Evolutionary conservation across 1,140 invertebrate species (phyloP), one percentile per base, ranked within the genome.

Genomic region (Holotrichia oblita): DNA sequence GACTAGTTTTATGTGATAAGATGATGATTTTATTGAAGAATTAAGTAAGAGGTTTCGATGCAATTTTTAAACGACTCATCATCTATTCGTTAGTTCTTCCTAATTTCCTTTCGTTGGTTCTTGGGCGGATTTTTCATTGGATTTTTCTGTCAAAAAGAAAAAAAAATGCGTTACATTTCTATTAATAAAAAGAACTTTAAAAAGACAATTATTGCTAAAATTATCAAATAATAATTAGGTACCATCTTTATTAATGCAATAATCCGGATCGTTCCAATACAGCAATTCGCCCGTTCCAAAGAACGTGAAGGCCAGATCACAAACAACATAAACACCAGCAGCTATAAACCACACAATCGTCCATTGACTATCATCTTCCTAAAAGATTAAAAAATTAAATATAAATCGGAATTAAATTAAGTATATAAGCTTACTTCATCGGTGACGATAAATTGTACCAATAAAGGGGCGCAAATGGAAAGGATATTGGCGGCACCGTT

Each of bases 401-500:
- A n/a, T 76, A n/a, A 55, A 55, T 17, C 48, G 0, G n/a, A n/a
- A n/a, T n/a, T n/a, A n/a, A n/a, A n/a, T 76, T 40, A 64, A 27
- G 4, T n/a, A n/a, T n/a, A n/a, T 12, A 48, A 77, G 10, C 88
- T 82, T 86, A 94, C 93, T 61, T 87, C 84, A 80, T 94, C 89
- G 6, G 87, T 87, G 2, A 94, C 87, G n/a, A 94, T 89, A 20
- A 89, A 84, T 0, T 92, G 90, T 9, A 92, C 91, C 4, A 91
- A 85, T 3, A 92, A 83, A 0, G 94, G 94, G 14, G 92, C 93
- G 17, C 93, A 83, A 76, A 95, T 94, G 0, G 92, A 93, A 27
- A 92, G 90, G 6, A 93, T 83, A 79, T 94, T 95, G 0, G 93
- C 91, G 34, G 91, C 86, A 27, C 93, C 92, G 85, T 96, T 96